Percentiles rank a stretch among this genome's conserved stretches.
phyloP scores from a whole-genome alignment of 2,888 invertebrate species.

The Glyphotaelius pellucidus region DNA sequence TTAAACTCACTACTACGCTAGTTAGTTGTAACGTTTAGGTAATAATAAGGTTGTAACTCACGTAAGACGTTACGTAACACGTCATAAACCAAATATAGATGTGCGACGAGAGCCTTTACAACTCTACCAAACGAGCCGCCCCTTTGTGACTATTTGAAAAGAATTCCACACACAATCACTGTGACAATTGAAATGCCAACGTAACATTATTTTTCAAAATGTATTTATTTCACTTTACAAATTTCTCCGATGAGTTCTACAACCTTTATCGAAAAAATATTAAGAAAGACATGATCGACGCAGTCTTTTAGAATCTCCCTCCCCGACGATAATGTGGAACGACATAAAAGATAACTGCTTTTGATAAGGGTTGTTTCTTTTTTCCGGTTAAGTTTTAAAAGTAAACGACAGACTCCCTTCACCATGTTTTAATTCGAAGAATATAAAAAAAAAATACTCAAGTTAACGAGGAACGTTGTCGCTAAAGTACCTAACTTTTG shows the following conservation, averaged over 20 bases:
- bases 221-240: neutral
- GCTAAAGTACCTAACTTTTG: neutral
- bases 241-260: neutral
- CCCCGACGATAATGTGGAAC: neutral
- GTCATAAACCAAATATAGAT: too few species aligned
- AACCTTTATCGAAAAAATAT: constrained; percentile 11
- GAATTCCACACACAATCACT: too few species aligned
- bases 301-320: neutral
- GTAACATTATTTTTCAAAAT: too few species aligned
- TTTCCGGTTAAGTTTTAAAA: constrained; percentile 15
- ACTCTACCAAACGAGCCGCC: too few species aligned
- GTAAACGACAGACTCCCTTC: constrained; percentile 2
- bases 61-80: too few species aligned
- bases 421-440: neutral
- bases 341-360: neutral
- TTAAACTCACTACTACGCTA: too few species aligned
- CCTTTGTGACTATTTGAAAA: too few species aligned
- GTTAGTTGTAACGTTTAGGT: too few species aligned
- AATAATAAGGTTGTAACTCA: too few species aligned
- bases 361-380: neutral
- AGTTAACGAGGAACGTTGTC: neutral
- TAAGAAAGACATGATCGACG: neutral
- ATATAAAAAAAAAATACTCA: neutral
- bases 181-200: too few species aligned
- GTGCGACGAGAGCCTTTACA: too few species aligned